A percentile compares a stretch with the other conserved stretches of the same genome.
Conservation (phyloP, 2,113 vertebrate species). For the Thryonomys swinderianus region DNA sequence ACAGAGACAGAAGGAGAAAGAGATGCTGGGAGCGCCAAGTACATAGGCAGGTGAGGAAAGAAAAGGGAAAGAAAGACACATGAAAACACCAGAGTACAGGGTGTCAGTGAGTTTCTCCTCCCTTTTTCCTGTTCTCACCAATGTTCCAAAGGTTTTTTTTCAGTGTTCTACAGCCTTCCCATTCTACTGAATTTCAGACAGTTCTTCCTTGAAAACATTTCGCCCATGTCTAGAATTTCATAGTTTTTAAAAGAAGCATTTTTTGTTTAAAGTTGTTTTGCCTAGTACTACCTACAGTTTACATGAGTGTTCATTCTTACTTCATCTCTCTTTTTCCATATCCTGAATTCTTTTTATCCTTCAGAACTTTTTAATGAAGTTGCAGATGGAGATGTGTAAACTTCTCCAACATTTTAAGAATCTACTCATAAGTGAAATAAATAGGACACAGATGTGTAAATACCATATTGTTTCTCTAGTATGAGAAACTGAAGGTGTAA, state of each 20-base stretch:
- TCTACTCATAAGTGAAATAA: too few species aligned
- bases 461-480: too few species aligned
- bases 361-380: neutral
- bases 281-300: neutral
- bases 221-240: neutral
- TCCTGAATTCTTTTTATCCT: neutral
- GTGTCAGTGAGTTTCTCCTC: neutral
- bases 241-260: neutral
- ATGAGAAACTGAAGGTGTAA: too few species aligned
- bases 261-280: neutral
- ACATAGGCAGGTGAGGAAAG: neutral
- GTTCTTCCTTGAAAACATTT: neutral
- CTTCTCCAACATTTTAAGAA: neutral
- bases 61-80: neutral
- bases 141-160: neutral
- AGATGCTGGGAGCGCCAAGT: neutral
- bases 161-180: neutral
- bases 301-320: neutral
- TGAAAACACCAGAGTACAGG: neutral
- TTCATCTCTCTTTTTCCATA: neutral
- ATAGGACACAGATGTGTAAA: too few species aligned
- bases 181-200: neutral
- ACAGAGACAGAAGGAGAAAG: neutral
- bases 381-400: neutral
- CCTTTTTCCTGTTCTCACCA: neutral